Percentiles rank a stretch among this genome's conserved stretches.
These are phyloP conservation scores for Yponomeuta sedellus DNA, from an alignment of 2,888 invertebrate species.

Conservation along the genomic window DNA sequence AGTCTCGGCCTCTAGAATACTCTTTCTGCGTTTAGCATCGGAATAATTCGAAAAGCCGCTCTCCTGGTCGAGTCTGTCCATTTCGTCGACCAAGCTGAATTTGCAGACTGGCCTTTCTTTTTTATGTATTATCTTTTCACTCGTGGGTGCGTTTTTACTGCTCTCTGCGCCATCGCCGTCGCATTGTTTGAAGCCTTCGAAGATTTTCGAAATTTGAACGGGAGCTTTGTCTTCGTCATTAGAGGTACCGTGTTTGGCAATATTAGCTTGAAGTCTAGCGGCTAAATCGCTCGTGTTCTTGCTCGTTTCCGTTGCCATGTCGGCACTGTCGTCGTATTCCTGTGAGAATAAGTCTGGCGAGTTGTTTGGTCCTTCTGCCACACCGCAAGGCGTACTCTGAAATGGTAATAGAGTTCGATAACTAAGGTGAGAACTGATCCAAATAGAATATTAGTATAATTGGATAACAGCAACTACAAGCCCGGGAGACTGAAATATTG, in stretches of 20 bases:
- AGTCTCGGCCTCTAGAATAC: background rate
- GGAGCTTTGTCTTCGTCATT: background rate
- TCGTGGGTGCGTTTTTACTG: background rate
- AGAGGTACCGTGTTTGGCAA: background rate
- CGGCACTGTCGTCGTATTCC: slow-evolving; percentile 36
- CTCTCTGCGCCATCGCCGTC: background rate
- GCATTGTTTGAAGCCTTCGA: background rate
- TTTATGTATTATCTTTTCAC: slow-evolving; percentile 6
- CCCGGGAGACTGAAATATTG: no score
- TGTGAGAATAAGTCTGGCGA: slow-evolving; percentile 52
- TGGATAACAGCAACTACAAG: no score
- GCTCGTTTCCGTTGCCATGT: slow-evolving; percentile 18
- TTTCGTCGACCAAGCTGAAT: slow-evolving; percentile 41
- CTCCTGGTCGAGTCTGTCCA: slow-evolving; percentile 44
- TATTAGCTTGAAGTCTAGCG: background rate
- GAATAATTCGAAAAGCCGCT: slow-evolving; percentile 38
- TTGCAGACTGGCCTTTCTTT: slow-evolving; percentile 22
- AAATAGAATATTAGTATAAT: no score
- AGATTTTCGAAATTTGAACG: background rate
- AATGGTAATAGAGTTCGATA: background rate
- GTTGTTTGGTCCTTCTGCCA: slow-evolving; percentile 24
- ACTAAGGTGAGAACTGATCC: no score
- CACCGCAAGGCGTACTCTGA: slow-evolving; percentile 22
- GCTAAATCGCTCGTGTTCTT: background rate
- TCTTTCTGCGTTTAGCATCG: background rate